Percentiles rank a stretch among this genome's conserved stretches.
Conservation (phyloP, 2,113 vertebrate genomes). For the Forbesichthys papilliferus region DNA sequence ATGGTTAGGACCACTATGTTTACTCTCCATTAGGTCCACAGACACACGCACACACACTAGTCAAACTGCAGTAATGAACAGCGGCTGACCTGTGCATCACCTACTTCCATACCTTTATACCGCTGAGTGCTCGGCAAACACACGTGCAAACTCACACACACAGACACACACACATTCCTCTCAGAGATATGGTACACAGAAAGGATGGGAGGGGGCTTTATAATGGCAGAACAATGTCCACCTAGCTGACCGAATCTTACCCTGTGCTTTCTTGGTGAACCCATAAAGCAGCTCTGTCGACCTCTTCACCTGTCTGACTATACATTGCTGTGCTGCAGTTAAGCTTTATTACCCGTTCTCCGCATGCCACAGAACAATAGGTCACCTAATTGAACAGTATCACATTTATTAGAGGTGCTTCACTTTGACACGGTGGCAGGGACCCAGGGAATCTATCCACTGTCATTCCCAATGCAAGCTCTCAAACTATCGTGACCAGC, state of each 20-base stretch:
- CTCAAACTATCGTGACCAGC: no score
- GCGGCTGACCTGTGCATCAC: conserved; percentile 52
- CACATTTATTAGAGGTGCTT: conserved; percentile 64
- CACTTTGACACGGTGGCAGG: conserved; percentile 16
- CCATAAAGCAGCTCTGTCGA: conserved; percentile 61
- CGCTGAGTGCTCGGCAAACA: conserved; percentile 64
- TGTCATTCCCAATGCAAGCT: no score
- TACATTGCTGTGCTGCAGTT: conserved; percentile 69
- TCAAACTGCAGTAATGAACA: conserved; percentile 45
- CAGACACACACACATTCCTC: conserved; percentile 29
- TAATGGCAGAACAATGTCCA: conserved; percentile 64
- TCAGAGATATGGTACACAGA: conserved; percentile 49
- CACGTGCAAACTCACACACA: conserved; percentile 14
- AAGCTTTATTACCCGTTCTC: conserved; percentile 72
- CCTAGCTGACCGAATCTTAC: conserved; percentile 9
- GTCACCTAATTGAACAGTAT: conserved; percentile 61
- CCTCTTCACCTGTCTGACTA: conserved; percentile 64
- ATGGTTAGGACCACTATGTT: conserved; percentile 69
- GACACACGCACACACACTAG: conserved; percentile 38
- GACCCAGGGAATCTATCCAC: no score
- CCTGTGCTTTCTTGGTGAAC: conserved; percentile 23
- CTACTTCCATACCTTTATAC: conserved; percentile 29
- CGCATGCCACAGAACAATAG: conserved; percentile 63
- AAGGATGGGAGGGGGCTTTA: conserved; percentile 43
- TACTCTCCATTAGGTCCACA: conserved; percentile 66